A percentile compares a stretch with the other conserved stretches of the same genome.
Evolutionary conservation across 2,797 vertebrate species (phyloP).

Genomic region (Cheirogaleus major): DNA sequence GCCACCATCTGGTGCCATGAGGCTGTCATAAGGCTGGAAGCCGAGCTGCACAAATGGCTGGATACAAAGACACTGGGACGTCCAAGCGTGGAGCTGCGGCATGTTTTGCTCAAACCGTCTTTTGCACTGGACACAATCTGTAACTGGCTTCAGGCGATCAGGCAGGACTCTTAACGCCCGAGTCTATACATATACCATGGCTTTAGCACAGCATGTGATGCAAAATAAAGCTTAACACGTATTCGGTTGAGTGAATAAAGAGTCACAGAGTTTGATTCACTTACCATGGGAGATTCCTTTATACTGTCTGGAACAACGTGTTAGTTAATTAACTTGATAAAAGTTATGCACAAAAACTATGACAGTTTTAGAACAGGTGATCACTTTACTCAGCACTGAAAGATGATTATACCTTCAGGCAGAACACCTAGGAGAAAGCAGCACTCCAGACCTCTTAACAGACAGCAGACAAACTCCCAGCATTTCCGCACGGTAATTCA

Average conservation of each 20-base stretch:
- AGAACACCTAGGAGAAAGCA: not conserved
- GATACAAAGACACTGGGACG: not conserved
- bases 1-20: not conserved
- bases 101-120: not conserved
- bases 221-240: not conserved
- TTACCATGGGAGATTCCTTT: not conserved
- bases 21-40: not conserved
- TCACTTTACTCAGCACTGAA: too few species aligned
- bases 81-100: accelerated
- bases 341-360: not conserved
- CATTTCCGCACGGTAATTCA: slow-evolving; percentile 51
- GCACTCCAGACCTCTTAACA: not conserved
- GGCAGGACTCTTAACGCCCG: not conserved
- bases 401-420: not conserved
- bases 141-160: accelerated
- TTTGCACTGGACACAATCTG: not conserved
- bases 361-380: not conserved
- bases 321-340: not conserved
- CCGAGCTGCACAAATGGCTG: not conserved
- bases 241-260: too few species aligned
- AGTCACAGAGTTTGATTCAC: not conserved
- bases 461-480: not conserved
- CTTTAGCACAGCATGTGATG: accelerated
- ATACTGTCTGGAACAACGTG: not conserved
- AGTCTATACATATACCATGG: accelerated